These are phyloP conservation scores for Branchinecta sandiegonensis DNA, from an alignment of 2,888 invertebrate species.

Conservation along the genomic window DNA sequence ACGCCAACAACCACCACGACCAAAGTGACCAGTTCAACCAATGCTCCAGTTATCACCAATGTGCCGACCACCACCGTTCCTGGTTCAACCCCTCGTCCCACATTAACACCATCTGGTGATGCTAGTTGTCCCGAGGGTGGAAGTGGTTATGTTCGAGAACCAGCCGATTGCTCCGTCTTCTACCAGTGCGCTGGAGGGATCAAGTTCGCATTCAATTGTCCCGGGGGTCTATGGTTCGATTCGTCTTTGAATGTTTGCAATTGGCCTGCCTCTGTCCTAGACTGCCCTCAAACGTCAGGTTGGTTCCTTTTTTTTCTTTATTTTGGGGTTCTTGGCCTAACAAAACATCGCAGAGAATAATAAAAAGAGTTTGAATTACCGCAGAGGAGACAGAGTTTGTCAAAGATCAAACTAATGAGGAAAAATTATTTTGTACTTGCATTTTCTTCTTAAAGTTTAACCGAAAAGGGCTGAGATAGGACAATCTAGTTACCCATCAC, in stretches of 20 bases:
- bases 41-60: not conserved
- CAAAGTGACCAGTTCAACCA: not conserved
- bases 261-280: conserved; percentile 29
- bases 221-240: conserved; percentile 32
- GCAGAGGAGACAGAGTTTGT: no score
- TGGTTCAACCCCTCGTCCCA: not conserved
- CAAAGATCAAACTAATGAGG: no score
- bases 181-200: conserved; percentile 31
- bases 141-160: conserved; percentile 30
- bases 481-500: no score
- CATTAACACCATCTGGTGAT: not conserved
- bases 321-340: no score
- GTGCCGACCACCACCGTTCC: not conserved
- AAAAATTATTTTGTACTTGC: no score
- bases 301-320: no score
- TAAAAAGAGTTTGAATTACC: no score
- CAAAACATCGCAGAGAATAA: no score
- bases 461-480: no score
- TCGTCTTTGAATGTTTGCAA: conserved; percentile 31
- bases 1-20: conserved; percentile 19
- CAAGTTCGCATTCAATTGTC: conserved; percentile 32
- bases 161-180: conserved; percentile 30
- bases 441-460: no score
- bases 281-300: no score
- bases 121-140: conserved; percentile 23